Conservation (phyloP, 2,888 invertebrate species). For the Conops quadrifasciatus region DNA sequence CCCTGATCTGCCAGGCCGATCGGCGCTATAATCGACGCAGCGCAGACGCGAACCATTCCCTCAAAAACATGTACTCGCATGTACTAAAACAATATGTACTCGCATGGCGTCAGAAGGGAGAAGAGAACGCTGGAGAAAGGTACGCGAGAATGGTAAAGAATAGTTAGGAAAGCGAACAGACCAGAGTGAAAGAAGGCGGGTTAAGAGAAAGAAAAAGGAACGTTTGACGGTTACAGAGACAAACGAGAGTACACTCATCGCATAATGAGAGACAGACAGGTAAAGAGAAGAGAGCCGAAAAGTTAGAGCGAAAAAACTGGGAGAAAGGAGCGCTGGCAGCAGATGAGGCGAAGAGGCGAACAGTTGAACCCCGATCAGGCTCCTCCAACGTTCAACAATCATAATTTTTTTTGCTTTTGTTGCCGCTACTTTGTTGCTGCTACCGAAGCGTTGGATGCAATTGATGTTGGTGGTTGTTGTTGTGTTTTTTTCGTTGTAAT, state of each 20-base stretch:
- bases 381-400: no score
- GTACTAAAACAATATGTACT: constrained; percentile 24
- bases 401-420: constrained; percentile 18
- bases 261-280: constrained; percentile 24
- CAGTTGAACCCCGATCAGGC: constrained; percentile 10
- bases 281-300: constrained; percentile 15
- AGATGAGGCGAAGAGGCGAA: constrained; percentile 28
- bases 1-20: constrained; percentile 10
- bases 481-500: constrained; percentile 25
- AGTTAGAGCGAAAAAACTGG: no score
- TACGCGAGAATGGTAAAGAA: no score
- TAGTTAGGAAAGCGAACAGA: no score
- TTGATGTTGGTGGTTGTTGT: constrained; percentile 11
- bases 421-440: background rate
- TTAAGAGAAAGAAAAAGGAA: no score
- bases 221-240: no score
- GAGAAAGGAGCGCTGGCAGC: no score
- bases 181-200: no score
- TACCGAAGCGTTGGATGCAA: constrained; percentile 17
- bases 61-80: background rate
- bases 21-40: background rate
- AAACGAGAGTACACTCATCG: no score
- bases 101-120: constrained; percentile 6
- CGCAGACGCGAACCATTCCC: background rate
- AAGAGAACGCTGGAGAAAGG: no score